phyloP scores from a whole-genome alignment of 2,888 invertebrate genomes.

The Dusona sp. region DNA sequence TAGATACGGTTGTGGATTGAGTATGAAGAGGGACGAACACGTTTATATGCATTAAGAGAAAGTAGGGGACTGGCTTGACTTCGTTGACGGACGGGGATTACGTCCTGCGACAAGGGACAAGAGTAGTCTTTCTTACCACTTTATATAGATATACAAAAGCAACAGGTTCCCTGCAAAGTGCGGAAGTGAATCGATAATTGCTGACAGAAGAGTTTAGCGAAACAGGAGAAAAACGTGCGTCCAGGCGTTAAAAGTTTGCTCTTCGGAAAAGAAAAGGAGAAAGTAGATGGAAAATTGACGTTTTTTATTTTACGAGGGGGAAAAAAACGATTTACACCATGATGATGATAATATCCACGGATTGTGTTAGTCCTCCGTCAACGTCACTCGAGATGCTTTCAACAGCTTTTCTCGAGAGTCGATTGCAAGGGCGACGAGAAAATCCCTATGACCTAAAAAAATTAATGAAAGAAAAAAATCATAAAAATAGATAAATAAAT shows the following conservation, averaged over 20 bases:
- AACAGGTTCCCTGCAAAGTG: slow-evolving; percentile 66
- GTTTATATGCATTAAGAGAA: slow-evolving; percentile 3
- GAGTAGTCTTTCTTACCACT: slow-evolving; percentile 2
- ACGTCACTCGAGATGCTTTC: not conserved
- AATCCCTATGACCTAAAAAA: not conserved
- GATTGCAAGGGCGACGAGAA: not conserved
- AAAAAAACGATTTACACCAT: not conserved
- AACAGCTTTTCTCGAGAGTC: not conserved
- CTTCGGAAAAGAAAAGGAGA: not conserved
- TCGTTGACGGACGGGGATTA: slow-evolving; percentile 54
- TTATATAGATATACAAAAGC: slow-evolving; percentile 56
- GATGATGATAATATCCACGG: not conserved
- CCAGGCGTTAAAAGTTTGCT: not conserved
- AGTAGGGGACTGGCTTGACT: slow-evolving; percentile 39
- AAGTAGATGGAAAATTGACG: not conserved
- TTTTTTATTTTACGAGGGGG: not conserved
- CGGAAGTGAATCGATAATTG: slow-evolving; percentile 69
- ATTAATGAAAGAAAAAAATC: not conserved
- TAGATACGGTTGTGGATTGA: not conserved
- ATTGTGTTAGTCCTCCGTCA: not conserved
- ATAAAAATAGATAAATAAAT: not conserved
- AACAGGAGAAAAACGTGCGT: not conserved
- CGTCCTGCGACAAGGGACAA: slow-evolving; percentile 31
- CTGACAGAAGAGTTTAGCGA: slow-evolving; percentile 30
- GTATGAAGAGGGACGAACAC: not conserved